Percentiles rank a stretch among this genome's conserved stretches.
Conservation (phyloP, 1,140 invertebrate species). For the Charaxes varanes region DNA sequence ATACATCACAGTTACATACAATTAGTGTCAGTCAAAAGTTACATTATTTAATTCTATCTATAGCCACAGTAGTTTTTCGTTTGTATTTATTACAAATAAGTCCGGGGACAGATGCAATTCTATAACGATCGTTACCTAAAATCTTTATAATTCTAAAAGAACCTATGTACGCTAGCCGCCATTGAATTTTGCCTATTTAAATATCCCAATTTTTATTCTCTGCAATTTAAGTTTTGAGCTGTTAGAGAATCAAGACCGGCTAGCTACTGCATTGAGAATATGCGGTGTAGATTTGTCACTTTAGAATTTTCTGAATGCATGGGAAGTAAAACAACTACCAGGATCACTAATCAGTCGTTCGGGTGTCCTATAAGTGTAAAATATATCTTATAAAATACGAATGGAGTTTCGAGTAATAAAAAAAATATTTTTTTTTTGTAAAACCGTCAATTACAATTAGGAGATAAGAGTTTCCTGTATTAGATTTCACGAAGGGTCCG, state of each 20-base stretch:
- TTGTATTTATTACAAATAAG: conserved; percentile 14
- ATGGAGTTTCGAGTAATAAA: conserved; percentile 20
- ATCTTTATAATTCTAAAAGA: conserved; percentile 15
- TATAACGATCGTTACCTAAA: conserved; percentile 21
- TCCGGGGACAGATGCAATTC: conserved; percentile 17
- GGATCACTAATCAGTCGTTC: conserved; percentile 24
- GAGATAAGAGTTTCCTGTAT: conserved; percentile 20
- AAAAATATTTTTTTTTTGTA: conserved; percentile 26
- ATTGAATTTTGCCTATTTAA: conserved; percentile 19
- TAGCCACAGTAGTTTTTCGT: conserved; percentile 18
- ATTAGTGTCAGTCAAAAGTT: too few species aligned
- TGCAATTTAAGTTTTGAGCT: conserved; percentile 13
- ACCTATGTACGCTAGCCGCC: conserved; percentile 19
- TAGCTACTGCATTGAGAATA: conserved; percentile 25
- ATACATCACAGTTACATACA: too few species aligned
- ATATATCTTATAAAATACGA: conserved; percentile 21
- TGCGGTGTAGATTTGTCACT: conserved; percentile 21
- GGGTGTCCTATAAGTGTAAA: conserved; percentile 19
- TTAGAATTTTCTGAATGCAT: conserved; percentile 21
- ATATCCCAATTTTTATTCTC: conserved; percentile 27
- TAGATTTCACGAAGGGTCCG: conserved; percentile 27
- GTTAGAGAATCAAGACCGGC: conserved; percentile 21
- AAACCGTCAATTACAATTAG: conserved; percentile 23
- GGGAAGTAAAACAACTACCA: conserved; percentile 25
- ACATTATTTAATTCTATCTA: conserved; percentile 20